Conservation (phyloP, 92 coral and sea anemone genomes). For the Phymanthus crucifer region DNA sequence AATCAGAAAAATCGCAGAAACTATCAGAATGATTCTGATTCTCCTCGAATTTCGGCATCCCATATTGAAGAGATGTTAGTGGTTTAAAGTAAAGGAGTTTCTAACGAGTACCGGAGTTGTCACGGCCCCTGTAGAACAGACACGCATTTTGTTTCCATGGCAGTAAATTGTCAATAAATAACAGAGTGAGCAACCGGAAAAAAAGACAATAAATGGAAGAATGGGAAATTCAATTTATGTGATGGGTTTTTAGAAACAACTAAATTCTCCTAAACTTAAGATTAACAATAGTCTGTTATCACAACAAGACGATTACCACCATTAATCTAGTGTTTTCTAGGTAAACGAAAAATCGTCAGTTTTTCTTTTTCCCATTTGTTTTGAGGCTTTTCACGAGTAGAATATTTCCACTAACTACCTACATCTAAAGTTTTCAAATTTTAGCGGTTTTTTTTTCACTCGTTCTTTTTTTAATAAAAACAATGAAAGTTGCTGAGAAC, state of each 20-base stretch:
- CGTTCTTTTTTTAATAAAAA: too few species aligned
- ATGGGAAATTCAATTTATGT: background rate
- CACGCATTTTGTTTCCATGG: background rate
- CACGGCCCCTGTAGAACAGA: background rate
- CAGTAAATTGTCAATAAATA: background rate
- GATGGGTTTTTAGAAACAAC: background rate
- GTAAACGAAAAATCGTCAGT: too few species aligned
- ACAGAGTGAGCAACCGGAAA: background rate
- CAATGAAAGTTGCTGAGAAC: too few species aligned
- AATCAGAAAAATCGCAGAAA: slow-evolving; percentile 38
- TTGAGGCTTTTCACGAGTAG: too few species aligned
- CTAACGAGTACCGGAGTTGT: background rate
- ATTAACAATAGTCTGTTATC: background rate
- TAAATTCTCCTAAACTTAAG: background rate
- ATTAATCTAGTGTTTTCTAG: too few species aligned
- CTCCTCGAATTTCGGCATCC: slow-evolving; percentile 10
- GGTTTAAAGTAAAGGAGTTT: background rate
- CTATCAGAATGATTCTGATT: slow-evolving; percentile 26
- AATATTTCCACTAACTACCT: too few species aligned
- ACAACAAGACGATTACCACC: too few species aligned
- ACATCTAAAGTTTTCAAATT: too few species aligned
- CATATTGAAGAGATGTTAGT: background rate
- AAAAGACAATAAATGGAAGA: background rate
- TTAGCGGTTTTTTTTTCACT: too few species aligned
- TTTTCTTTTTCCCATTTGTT: too few species aligned